Base-by-base conservation (phyloP, 2,797 vertebrate genomes). In the Saxicola maurus region DNA sequence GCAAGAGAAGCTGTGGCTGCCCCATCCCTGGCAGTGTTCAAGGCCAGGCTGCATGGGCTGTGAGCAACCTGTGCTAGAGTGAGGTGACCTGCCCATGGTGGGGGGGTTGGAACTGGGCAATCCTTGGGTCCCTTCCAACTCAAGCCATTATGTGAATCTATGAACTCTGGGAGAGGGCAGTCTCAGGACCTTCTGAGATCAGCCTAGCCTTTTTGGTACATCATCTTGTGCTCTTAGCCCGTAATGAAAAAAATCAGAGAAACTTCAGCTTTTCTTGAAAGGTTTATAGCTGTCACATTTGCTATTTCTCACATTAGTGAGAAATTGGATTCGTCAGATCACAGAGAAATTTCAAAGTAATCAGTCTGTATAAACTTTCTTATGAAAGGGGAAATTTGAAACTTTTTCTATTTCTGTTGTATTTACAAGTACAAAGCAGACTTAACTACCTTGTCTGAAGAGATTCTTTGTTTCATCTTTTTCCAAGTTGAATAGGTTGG, bases 71-170 rank as follows among this genome's bases (percentile, higher is more conserved):
- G 24, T 4, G 33, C 20, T 38, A 57, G 38, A 13, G 9, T 12
- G 12, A 52, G 4, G 14, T 64, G 59, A n/a, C 8, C 23, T 24
- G 27, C 35, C 16, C 4, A 5, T 14, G 23, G 13, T 23, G 24
- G 11, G 2, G 21, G 8, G 0, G 0, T 33, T 71, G 19, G 31
- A 65, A 21, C 17, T 14, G 15, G 14, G 9, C 3, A 3, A 9
- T 40, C 17, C 10, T 38, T 40, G 38, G 10, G 17, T n/a, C 7
- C 33, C 25, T 73, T 86, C 25, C 40, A 53, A 52, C 25, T 10
- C 27, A 60, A 73, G 23, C 17, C 15, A 10, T 19, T 43, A 38
- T 30, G 8, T 52, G n/a, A n/a, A 61, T 31, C 45, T 28, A 2
- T 60, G 30, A 31, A 46, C 69, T 56, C 16, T 18, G 42, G 12